Conservation (phyloP, 2,113 vertebrate species). For the Nanorana parkeri region DNA sequence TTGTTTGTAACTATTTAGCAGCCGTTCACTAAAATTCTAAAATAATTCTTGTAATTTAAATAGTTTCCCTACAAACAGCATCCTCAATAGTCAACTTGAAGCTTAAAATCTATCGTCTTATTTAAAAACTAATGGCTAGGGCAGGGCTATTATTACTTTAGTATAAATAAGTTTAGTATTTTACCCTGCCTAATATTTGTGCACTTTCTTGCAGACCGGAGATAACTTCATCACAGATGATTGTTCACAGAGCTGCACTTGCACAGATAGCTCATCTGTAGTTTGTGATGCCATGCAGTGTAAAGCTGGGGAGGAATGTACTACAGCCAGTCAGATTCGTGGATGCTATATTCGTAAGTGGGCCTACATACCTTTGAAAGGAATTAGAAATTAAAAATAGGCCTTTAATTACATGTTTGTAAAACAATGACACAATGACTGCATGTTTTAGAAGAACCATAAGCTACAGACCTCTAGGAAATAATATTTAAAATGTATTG, state of each 20-base stretch:
- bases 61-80: no score
- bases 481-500: background rate
- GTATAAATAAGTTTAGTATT: no score
- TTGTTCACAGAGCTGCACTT: slow-evolving; percentile 67
- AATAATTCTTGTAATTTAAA: no score
- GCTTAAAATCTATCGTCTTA: no score
- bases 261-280: slow-evolving; percentile 64
- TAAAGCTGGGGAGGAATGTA: slow-evolving; percentile 58
- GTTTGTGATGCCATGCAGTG: slow-evolving; percentile 52
- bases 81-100: no score
- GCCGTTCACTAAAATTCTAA: no score
- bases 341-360: slow-evolving; percentile 70
- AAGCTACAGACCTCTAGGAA: background rate
- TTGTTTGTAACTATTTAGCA: no score
- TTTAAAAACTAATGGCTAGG: no score
- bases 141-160: no score
- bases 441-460: no score
- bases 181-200: no score
- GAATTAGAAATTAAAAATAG: background rate
- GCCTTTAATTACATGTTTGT: background rate
- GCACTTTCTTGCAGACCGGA: slow-evolving; percentile 61
- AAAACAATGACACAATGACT: no score
- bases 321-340: slow-evolving; percentile 60
- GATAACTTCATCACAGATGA: slow-evolving; percentile 66
- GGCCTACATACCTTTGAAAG: background rate